Evolutionary conservation across 1,140 invertebrate genomes (phyloP).

Genomic region (Trachelipus rathkii): DNA sequence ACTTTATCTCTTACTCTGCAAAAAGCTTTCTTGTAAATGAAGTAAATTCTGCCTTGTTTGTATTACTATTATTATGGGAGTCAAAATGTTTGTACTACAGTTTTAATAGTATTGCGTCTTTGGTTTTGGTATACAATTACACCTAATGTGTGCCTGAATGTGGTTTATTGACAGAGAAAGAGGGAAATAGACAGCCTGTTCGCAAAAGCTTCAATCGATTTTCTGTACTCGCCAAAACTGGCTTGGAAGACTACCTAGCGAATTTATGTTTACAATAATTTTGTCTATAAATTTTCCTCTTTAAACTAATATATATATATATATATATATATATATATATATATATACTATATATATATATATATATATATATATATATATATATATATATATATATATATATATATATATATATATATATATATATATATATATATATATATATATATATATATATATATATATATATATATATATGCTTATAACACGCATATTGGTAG

Average conservation of each 20-base stretch:
- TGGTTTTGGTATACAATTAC: background rate
- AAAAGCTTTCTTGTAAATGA: too few relatives aligned
- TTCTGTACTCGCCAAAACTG: conserved; percentile 85
- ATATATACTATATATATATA: background rate
- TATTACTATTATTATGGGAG: too few relatives aligned
- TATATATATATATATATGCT: background rate
- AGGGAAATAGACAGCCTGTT: conserved; percentile 45
- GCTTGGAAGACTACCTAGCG: conserved; percentile 86
- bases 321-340: background rate
- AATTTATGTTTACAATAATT: conserved; percentile 58
- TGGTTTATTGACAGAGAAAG: conserved; percentile 37
- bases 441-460: background rate
- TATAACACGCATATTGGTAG: too few relatives aligned
- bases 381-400: background rate
- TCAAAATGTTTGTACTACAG: too few relatives aligned
- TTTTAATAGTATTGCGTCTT: too few relatives aligned
- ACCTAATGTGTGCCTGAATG: background rate
- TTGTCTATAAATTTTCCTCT: background rate
- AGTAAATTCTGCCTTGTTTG: too few relatives aligned
- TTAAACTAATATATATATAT: too few relatives aligned
- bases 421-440: background rate
- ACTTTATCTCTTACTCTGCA: too few relatives aligned
- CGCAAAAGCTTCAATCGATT: conserved; percentile 80
- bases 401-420: background rate
- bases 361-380: background rate